Evolutionary conservation across 2,797 vertebrate genomes (phyloP).

Genomic region (Gallinago stenura): DNA sequence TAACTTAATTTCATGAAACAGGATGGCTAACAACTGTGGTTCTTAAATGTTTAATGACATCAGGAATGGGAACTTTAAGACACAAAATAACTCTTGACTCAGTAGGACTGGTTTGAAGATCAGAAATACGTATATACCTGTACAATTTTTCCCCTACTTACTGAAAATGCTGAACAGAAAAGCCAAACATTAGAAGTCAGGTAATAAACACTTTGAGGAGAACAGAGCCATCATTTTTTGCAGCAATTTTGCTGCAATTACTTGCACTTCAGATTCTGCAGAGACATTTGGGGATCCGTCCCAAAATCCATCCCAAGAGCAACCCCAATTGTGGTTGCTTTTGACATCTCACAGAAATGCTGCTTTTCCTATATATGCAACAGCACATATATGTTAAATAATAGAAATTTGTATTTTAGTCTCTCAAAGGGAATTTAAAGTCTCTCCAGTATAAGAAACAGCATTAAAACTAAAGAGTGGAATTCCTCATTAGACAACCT

Average conservation of each 20-base stretch:
- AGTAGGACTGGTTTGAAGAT: background rate
- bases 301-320: background rate
- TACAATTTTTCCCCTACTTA: background rate
- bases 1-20: background rate
- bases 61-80: background rate
- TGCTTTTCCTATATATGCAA: background rate
- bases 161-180: background rate
- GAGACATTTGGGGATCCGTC: background rate
- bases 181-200: background rate
- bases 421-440: background rate
- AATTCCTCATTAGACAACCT: background rate
- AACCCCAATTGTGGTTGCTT: background rate
- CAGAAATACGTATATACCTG: background rate
- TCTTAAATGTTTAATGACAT: background rate
- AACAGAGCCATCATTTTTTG: background rate
- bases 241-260: background rate
- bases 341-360: background rate
- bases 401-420: background rate
- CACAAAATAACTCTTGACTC: background rate
- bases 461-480: background rate
- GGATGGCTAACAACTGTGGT: background rate
- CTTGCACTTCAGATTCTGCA: background rate
- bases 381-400: background rate
- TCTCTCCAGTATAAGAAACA: background rate
- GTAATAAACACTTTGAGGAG: background rate